Evolutionary conservation across 2,888 invertebrate species (phyloP), one percentile per base, ranked within the genome.

Genomic region (Cheilosia grossa): DNA sequence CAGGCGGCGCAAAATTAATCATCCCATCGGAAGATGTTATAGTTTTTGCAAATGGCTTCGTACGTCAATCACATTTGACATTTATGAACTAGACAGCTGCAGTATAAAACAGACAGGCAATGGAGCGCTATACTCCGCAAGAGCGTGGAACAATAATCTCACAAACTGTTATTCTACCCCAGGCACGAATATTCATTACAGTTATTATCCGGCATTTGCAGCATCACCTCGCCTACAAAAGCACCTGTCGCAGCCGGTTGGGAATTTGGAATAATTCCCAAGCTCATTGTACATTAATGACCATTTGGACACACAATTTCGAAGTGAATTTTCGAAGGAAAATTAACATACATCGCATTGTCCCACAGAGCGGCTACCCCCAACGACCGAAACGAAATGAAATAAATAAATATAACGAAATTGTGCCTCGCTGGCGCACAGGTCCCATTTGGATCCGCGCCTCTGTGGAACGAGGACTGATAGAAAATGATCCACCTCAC

Each of bases 201-300:
- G 4, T 37, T 13, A 10, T 37, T 10, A 37, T 37, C 10, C 37
- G 4, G 37, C 27, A 27, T 27, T 27, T 27, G 27, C 37, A 3
- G 37, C 37, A 37, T 37, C 37, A 37, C 37, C 37, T 37, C 37
- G 4, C 37, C 37, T 10, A 37, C 37, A 37, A 13, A 13, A 13
- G 37, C 37, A 4, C 1, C 13, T 21, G 4, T 44, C 27, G 17
- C 49, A 70, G 17, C 49, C 47, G 59, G 13, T 3, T 4, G 37
- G 19, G 21, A 59, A 70, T 27, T 40, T 24, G 59, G 10, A 51
- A 72, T 47, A 54, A 63, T 54, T 73, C 30, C 44, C 61, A 54
- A 44, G 73, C 30, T 73, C 63, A 53, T 73, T 63, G 63, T 54
- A 73, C 44, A 73, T 73, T 63, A 63, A 73, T 73, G 63, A 73